These are phyloP conservation scores for Oncorhynchus mykiss DNA, from an alignment of 2,113 vertebrate species.

Conservation along the genomic window DNA sequence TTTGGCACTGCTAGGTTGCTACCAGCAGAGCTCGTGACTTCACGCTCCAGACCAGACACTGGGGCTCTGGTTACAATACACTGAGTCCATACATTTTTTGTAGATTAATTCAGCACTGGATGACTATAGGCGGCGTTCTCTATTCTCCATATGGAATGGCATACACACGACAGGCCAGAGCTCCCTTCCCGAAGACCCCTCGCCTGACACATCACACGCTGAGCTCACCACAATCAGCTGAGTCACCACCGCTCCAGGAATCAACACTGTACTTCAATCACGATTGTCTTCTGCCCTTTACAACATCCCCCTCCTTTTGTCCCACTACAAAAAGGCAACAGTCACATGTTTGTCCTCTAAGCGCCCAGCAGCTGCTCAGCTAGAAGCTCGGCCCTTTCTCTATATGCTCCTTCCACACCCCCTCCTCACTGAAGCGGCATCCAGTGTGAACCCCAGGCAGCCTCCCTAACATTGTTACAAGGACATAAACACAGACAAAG, in stretches of 20 bases:
- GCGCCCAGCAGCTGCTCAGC: conserved; percentile 72
- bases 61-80: no score
- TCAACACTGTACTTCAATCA: conserved; percentile 69
- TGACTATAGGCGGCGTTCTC: neutral
- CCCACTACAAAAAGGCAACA: conserved; percentile 73
- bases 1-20: no score
- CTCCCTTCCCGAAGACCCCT: conserved; percentile 41
- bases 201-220: conserved; percentile 64
- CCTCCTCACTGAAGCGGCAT: conserved; percentile 48
- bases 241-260: conserved; percentile 60
- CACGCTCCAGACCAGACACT: no score
- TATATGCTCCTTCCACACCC: conserved; percentile 28
- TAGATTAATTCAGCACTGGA: neutral
- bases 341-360: conserved; percentile 73
- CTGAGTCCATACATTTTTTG: no score
- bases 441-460: conserved; percentile 51
- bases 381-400: conserved; percentile 23
- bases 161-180: conserved; percentile 34
- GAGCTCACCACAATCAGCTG: conserved; percentile 64
- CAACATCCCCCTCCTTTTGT: conserved; percentile 70
- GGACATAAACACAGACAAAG: conserved; percentile 52
- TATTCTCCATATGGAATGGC: conserved; percentile 15
- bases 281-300: conserved; percentile 71
- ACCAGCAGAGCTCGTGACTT: no score
- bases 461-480: conserved; percentile 62